These are phyloP conservation scores for Dermatemys mawii DNA, from an alignment of 2,113 vertebrate genomes.

Conservation along the genomic window DNA sequence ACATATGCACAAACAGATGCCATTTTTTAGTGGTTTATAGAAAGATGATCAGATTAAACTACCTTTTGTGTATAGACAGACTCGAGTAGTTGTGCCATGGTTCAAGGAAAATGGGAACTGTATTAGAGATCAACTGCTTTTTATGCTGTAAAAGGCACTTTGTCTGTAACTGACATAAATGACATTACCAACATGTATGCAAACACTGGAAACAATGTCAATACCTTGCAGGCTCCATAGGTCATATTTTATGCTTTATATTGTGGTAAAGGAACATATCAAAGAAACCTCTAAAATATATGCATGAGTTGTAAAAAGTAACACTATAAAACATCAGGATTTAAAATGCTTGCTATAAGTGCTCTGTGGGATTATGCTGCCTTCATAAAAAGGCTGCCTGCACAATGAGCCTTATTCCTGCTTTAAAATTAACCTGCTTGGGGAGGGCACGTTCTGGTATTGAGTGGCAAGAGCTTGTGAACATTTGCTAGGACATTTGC, in stretches of 20 bases:
- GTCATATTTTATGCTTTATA: slow-evolving; percentile 52
- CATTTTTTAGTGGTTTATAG: slow-evolving; percentile 50
- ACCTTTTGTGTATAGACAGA: slow-evolving; percentile 46
- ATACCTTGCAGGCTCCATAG: slow-evolving; percentile 33
- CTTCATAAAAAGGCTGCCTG: slow-evolving; percentile 54
- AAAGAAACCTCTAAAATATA: slow-evolving; percentile 57
- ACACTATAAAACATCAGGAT: slow-evolving; percentile 48
- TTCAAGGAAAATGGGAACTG: slow-evolving; percentile 9
- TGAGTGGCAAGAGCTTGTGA: slow-evolving; percentile 5
- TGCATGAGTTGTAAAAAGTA: slow-evolving; percentile 43
- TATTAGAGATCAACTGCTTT: slow-evolving; percentile 5
- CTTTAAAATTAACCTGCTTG: slow-evolving; percentile 56
- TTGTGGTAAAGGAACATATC: background rate
- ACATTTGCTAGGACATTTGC: slow-evolving; percentile 35
- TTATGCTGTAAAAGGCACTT: slow-evolving; percentile 5
- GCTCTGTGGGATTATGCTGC: slow-evolving; percentile 38
- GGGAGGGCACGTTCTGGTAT: slow-evolving; percentile 26
- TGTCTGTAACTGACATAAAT: slow-evolving; percentile 2
- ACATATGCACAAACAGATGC: background rate
- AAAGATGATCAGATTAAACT: slow-evolving; percentile 29
- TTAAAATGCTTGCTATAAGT: slow-evolving; percentile 43
- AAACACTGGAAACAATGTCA: background rate
- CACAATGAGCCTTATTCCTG: slow-evolving; percentile 55
- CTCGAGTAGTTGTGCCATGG: background rate
- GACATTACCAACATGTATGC: background rate